These are phyloP conservation scores for Peromyscus nudipes DNA, from an alignment of 2,797 vertebrate genomes.

Conservation along the genomic window DNA sequence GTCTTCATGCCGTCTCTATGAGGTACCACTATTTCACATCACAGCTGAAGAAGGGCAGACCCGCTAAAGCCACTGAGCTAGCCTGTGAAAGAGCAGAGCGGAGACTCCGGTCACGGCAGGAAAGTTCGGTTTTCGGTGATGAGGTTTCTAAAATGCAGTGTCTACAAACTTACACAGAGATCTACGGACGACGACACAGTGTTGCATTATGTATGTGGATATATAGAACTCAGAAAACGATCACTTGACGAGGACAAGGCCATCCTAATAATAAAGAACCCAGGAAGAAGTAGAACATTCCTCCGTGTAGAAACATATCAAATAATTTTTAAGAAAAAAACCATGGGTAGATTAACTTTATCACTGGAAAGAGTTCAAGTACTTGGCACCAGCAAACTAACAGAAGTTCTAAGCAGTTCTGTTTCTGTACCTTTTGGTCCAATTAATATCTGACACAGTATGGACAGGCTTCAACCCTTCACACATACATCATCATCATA, in stretches of 20 bases:
- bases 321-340: neutral
- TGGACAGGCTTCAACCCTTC: neutral
- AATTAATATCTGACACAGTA: neutral
- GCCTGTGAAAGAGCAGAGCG: neutral
- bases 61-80: neutral
- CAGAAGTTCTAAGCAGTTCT: neutral
- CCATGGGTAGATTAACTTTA: neutral
- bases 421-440: neutral
- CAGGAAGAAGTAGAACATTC: neutral
- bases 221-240: neutral
- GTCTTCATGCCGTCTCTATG: neutral
- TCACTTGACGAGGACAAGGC: neutral
- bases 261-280: neutral
- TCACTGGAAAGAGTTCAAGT: neutral
- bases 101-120: neutral
- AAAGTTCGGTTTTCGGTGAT: neutral
- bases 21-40: neutral
- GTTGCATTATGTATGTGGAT: neutral
- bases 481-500: neutral
- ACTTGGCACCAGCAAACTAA: neutral
- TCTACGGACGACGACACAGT: neutral
- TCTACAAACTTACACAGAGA: neutral
- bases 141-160: neutral
- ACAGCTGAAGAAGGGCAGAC: conserved; percentile 13
- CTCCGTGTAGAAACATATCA: neutral